These are phyloP conservation scores for Parus major DNA, from an alignment of 2,113 vertebrate species.

Conservation along the genomic window DNA sequence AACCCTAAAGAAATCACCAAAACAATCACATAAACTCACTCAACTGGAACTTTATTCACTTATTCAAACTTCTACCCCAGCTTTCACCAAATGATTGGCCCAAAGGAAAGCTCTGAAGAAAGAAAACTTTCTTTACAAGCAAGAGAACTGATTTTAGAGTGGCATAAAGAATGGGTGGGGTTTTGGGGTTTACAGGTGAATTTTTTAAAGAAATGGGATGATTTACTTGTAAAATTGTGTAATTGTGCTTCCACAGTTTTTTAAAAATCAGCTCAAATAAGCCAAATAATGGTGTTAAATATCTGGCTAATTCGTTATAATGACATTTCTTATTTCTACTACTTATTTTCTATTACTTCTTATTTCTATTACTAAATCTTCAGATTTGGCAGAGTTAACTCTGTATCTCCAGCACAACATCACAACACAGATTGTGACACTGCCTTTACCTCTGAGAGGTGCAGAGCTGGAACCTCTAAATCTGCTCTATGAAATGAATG, in stretches of 20 bases:
- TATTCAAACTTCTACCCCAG: neutral
- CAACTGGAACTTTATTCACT: neutral
- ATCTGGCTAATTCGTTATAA: neutral
- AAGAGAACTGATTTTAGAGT: neutral
- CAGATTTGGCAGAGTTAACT: neutral
- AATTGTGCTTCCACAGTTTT: neutral
- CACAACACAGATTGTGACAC: neutral
- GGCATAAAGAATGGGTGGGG: neutral
- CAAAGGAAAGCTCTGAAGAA: neutral
- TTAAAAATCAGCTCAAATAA: neutral
- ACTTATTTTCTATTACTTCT: neutral
- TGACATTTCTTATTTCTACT: neutral
- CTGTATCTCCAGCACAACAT: neutral
- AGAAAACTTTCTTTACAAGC: neutral
- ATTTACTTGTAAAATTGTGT: neutral
- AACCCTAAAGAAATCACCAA: neutral
- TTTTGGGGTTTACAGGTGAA: neutral
- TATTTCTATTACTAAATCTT: neutral
- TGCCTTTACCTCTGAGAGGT: neutral
- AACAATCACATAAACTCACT: neutral
- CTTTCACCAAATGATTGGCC: neutral
- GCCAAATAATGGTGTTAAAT: neutral
- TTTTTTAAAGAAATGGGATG: neutral
- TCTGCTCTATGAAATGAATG: neutral
- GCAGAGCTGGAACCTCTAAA: neutral